Evolutionary conservation across 2,888 invertebrate genomes (phyloP).

Genomic region (Ferdinandea cuprea): DNA sequence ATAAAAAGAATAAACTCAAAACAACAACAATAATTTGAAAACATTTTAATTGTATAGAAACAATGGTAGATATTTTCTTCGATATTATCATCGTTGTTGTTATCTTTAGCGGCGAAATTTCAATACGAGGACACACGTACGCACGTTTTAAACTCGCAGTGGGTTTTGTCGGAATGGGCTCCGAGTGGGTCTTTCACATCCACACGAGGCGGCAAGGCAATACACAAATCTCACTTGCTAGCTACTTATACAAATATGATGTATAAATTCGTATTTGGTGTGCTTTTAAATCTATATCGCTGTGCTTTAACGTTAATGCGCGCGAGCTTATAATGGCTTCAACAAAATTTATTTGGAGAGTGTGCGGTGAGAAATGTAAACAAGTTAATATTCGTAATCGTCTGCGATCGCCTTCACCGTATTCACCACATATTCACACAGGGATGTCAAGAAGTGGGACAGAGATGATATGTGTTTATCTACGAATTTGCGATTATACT

Average conservation of each 20-base stretch:
- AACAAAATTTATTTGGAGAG: conserved; percentile 34
- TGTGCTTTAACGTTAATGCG: not conserved
- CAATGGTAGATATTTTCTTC: not conserved
- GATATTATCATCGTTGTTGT: not conserved
- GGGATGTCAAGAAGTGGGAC: conserved; percentile 59
- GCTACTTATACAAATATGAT: too few species aligned
- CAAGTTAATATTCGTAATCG: conserved; percentile 44
- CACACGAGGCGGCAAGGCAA: not conserved
- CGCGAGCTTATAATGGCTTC: conserved; percentile 2
- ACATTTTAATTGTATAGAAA: not conserved
- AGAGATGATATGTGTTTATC: conserved; percentile 42
- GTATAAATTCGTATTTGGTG: not conserved
- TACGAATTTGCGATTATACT: not conserved
- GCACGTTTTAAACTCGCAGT: not conserved
- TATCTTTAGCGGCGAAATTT: not conserved
- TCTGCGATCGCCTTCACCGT: conserved; percentile 21
- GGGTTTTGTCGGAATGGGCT: not conserved
- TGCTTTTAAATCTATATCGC: not conserved
- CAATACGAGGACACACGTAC: not conserved
- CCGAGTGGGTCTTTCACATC: not conserved
- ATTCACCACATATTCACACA: conserved; percentile 35
- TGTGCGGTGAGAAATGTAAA: conserved; percentile 59
- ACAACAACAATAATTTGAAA: conserved; percentile 10
- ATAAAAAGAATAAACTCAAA: conserved; percentile 9
- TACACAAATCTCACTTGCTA: not conserved